Evolutionary conservation across 2,113 vertebrate genomes (phyloP), one percentile per base, ranked within the genome.

Genomic region (Puma concolor): DNA sequence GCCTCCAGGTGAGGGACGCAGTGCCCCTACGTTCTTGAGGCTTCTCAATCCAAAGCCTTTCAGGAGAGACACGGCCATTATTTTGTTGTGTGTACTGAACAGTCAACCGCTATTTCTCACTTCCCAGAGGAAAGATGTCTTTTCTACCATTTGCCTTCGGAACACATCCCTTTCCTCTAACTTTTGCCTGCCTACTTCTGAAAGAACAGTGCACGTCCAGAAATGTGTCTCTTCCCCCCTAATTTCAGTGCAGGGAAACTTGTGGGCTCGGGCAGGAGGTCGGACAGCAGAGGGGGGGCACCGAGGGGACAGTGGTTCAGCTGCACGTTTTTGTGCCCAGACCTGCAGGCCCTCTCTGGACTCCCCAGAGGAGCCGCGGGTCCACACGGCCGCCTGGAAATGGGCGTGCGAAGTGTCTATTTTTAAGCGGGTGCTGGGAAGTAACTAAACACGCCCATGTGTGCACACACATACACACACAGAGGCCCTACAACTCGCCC

Each of bases 11-110:
- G 7, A 52, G 3, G 41, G 33, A 57, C 15, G 2, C 83, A 1
- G 36, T 0, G 16, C 64, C 6, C 0, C 2, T 2, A 27, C 41
- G 12, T 3, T 27, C 3, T 0, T 50, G 16, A 9, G 23, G 33
- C 33, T 60, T 17, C 67, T 8, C 21, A 25, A 29, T 36, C 21
- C 5, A 3, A 0, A 1, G 6, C 60, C n/a, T 25, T 23, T 23
- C 5, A 25, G 54, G 36, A 54, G 13, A 8, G 33, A 48, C 17
- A 2, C 33, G 44, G 5, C 1, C 88, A 25, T 60, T 14, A 36
- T 15, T 38, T 52, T 38, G 11, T 54, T 33, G 63, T 33, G 36
- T 36, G 7, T 21, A 5, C 11, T 10, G 50, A 88, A 38, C 13
- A 9, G 0, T 29, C 41, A 48, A 48, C 33, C 19, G 7, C 31